phyloP scores from a whole-genome alignment of 2,888 invertebrate species.

The Tillus elongatus region DNA sequence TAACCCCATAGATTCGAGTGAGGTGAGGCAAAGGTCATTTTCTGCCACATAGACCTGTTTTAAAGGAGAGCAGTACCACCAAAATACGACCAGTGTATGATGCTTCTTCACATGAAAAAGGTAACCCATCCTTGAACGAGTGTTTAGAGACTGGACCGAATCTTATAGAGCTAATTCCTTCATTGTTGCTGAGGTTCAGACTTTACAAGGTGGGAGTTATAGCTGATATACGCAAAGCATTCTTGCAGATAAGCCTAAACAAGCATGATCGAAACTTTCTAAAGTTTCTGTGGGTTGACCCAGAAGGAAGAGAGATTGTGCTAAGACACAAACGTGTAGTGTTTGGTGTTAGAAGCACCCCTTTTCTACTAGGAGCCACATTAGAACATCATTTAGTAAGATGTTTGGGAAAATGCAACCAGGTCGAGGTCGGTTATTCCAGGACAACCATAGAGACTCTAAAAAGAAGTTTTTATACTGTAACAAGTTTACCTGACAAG shows the following conservation, averaged over 20 bases:
- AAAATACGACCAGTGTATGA: constrained; percentile 28
- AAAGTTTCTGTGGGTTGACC: constrained; percentile 22
- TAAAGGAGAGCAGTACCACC: constrained; percentile 19
- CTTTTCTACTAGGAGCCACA: constrained; percentile 25
- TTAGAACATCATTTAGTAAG: too few species aligned
- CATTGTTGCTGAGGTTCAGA: too few species aligned
- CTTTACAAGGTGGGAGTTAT: too few species aligned
- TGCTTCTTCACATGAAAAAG: constrained; percentile 22
- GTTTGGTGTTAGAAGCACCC: constrained; percentile 23
- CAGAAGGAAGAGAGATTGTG: constrained; percentile 11
- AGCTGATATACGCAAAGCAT: too few species aligned
- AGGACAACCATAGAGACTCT: too few species aligned
- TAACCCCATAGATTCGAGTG: too few species aligned
- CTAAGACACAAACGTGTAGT: constrained; percentile 23
- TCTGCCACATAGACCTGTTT: constrained; percentile 19
- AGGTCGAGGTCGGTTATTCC: too few species aligned
- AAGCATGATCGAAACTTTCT: constrained; percentile 13
- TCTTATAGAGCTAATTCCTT: too few species aligned
- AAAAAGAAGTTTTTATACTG: constrained; percentile 21
- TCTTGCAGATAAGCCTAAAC: too few species aligned
- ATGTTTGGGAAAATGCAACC: constrained; percentile 19
- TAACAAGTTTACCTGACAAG: too few species aligned
- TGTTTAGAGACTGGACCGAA: constrained; percentile 21
- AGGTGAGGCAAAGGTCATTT: constrained; percentile 15
- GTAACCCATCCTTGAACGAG: constrained; percentile 23